Evolutionary conservation across 1,140 invertebrate species (phyloP).

Genomic region (Scaptomyza graminum): DNA sequence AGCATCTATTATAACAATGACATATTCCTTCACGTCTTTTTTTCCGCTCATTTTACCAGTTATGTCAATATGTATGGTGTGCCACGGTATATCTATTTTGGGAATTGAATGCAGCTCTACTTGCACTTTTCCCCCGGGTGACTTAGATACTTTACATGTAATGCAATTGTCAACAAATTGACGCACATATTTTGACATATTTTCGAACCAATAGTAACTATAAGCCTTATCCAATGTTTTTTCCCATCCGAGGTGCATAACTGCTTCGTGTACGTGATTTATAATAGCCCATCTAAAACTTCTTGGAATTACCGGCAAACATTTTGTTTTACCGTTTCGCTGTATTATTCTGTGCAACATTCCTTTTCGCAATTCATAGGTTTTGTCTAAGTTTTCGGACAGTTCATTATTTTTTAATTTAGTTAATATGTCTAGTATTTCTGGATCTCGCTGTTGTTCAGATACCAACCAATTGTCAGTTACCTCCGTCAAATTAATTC

Average conservation of each 20-base stretch:
- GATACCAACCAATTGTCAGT: too few species aligned
- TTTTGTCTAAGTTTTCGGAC: neutral
- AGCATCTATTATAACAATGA: too few species aligned
- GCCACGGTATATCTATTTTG: conserved; percentile 6
- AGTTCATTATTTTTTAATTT: neutral
- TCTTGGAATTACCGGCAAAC: neutral
- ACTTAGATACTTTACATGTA: neutral
- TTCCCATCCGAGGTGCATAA: neutral
- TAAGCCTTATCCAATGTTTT: too few species aligned
- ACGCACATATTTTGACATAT: neutral
- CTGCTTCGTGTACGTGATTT: neutral
- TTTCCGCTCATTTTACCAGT: conserved; percentile 7
- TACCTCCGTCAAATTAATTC: too few species aligned
- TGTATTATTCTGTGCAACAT: neutral
- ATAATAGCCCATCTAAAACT: neutral
- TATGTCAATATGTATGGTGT: conserved; percentile 37
- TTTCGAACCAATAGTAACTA: too few species aligned
- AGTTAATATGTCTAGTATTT: neutral
- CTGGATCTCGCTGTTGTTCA: neutral
- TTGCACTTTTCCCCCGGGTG: conserved; percentile 36
- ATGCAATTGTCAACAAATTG: neutral
- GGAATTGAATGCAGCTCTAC: conserved; percentile 51
- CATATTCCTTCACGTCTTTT: too few species aligned
- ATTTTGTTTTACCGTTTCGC: neutral
- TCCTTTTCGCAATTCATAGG: neutral